Evolutionary conservation across 1,140 invertebrate genomes (phyloP).

Genomic region (Ostrea denselamellosa): DNA sequence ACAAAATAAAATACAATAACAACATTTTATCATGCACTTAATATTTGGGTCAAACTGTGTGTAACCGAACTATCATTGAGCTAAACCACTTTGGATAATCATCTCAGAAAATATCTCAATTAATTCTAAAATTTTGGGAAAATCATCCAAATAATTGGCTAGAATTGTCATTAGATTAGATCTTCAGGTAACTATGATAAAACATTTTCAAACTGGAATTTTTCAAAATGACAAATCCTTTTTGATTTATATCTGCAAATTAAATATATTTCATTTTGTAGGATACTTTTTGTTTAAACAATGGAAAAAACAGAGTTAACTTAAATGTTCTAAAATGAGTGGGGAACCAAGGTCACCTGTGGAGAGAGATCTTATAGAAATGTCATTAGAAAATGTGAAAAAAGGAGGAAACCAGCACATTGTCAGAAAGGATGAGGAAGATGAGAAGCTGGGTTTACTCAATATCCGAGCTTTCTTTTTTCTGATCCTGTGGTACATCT

Average conservation of each 20-base stretch:
- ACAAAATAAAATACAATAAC: too few species aligned
- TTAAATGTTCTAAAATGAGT: neutral
- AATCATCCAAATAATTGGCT: too few species aligned
- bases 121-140: too few species aligned
- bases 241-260: neutral
- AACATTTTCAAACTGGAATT: too few species aligned
- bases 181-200: too few species aligned
- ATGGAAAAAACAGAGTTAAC: neutral
- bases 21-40: too few species aligned
- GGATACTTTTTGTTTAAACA: neutral
- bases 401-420: slow-evolving; percentile 55
- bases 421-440: slow-evolving; percentile 52
- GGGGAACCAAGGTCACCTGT: neutral
- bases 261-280: neutral
- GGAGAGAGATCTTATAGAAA: slow-evolving; percentile 46
- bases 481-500: slow-evolving; percentile 88
- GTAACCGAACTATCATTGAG: too few species aligned
- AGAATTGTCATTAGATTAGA: too few species aligned
- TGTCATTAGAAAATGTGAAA: slow-evolving; percentile 57
- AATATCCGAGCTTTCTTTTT: slow-evolving; percentile 85
- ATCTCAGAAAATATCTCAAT: too few species aligned
- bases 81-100: too few species aligned
- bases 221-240: neutral
- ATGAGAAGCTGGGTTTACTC: slow-evolving; percentile 70
- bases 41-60: too few species aligned